These are phyloP conservation scores for Orthosia cruda DNA, from an alignment of 2,888 invertebrate genomes.

Conservation along the genomic window DNA sequence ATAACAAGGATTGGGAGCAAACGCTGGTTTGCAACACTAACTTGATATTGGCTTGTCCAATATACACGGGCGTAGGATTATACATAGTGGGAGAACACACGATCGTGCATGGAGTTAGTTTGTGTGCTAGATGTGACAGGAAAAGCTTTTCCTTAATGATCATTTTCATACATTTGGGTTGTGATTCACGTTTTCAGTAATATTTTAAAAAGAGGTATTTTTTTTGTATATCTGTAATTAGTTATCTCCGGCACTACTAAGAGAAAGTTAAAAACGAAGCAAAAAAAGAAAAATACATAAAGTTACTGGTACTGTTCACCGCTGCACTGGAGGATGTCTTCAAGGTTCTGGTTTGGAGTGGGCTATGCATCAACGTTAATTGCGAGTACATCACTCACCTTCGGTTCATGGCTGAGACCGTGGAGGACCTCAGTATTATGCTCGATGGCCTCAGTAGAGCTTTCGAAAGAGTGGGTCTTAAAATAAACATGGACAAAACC, in stretches of 20 bases:
- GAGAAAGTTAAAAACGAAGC: no score
- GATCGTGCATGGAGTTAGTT: constrained; percentile 64
- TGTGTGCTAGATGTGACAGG: constrained; percentile 63
- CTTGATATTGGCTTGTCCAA: constrained; percentile 84
- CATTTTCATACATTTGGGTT: background rate
- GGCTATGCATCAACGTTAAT: no score
- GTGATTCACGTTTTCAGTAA: background rate
- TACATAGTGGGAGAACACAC: constrained; percentile 78
- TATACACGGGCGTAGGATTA: constrained; percentile 82
- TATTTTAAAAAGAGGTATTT: background rate
- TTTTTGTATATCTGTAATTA: background rate
- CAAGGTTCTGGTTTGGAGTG: no score
- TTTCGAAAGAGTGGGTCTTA: no score
- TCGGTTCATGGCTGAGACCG: no score
- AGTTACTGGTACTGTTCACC: no score
- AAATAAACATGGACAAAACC: no score
- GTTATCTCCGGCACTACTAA: background rate
- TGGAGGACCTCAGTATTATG: no score
- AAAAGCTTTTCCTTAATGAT: background rate
- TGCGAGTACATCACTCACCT: no score
- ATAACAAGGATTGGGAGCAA: constrained; percentile 77
- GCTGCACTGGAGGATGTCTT: no score
- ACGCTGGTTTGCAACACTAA: constrained; percentile 80
- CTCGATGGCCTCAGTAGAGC: no score
- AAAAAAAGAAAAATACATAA: no score